Base-by-base conservation (phyloP, 2,888 invertebrate species). In the Ligdia adustata region DNA sequence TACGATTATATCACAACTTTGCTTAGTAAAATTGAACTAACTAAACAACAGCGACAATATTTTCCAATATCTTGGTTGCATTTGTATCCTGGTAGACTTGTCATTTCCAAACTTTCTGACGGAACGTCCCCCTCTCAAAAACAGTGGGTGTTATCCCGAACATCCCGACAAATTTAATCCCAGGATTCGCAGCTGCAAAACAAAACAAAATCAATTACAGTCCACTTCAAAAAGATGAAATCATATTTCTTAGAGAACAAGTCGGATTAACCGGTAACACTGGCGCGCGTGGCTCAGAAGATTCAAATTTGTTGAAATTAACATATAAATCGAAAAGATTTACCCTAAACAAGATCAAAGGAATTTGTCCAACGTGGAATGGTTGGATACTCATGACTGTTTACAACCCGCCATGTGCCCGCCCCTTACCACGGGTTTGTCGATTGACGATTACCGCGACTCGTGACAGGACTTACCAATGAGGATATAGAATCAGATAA, bases 301-400 rank as follows among this genome's bases (percentile, higher is more conserved):
- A 86, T 86, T 83, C 84, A 83, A 86, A 87, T 84, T 83, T 77
- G 70, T 71, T 71, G 35, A 83, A 85, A 88, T 88, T 88, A 84
- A 84, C 88, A 88, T 88, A 85, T 87, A 87, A 86, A 88, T 88
- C 84, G 88, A 88, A 88, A 82, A 86, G 84, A 85, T 85, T 87
- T 86, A 79, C 82, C 82, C 83, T 80, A 82, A 85, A 86, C 82
- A 85, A 83, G 86, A 86, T 86, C 86, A 87, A 86, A 82, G 79
- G 82, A 84, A 85, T 85, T 84, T 84, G 82, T 83, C 80, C 79
- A 73, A 79, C 78, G 79, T 72, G 73, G 70, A 69, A 69, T 64
- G 66, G 66, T 68, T 62, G 65, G 66, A 63, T 49, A 38, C 48
- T 82, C 81, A 84, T 84, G 82, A 84, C 79, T 82, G 79, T 82